A percentile compares a stretch with the other conserved stretches of the same genome.
Evolutionary conservation across 2,113 vertebrate genomes (phyloP).

Genomic region (Cercopithecus mona): DNA sequence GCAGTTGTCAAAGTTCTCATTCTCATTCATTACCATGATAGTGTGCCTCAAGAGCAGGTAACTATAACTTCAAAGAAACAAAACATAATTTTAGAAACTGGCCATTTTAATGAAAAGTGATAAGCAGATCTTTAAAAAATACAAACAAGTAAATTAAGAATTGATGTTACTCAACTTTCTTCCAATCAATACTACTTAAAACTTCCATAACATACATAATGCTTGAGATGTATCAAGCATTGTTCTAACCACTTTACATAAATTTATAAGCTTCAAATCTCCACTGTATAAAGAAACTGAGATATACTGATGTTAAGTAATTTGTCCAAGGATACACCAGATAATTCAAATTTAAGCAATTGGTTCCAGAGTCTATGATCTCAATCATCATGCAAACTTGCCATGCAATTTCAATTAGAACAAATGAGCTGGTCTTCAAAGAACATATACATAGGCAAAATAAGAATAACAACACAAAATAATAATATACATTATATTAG

Average conservation of each 20-base stretch:
- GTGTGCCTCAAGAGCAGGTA: not conserved
- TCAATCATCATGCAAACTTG: not conserved
- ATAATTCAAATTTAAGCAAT: conserved; percentile 20
- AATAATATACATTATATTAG: not conserved
- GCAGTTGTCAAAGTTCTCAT: not conserved
- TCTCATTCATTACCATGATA: conserved; percentile 13
- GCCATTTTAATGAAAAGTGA: conserved; percentile 10
- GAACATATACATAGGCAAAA: not conserved
- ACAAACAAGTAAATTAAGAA: conserved; percentile 40
- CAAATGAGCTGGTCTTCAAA: not conserved
- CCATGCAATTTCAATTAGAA: not conserved
- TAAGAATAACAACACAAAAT: not conserved
- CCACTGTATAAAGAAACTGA: not conserved
- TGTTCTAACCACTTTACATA: not conserved
- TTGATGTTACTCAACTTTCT: not conserved
- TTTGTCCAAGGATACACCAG: not conserved
- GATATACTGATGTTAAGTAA: not conserved
- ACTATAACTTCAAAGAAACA: conserved; percentile 22
- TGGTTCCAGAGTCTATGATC: not conserved
- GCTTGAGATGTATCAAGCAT: not conserved
- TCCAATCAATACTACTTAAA: not conserved
- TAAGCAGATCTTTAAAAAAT: not conserved
- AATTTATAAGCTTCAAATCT: not conserved
- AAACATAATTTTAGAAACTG: conserved; percentile 3
- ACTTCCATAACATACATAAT: not conserved